Evolutionary conservation across 2,113 vertebrate genomes (phyloP).

Genomic region (Pelvicachromis taeniatus): DNA sequence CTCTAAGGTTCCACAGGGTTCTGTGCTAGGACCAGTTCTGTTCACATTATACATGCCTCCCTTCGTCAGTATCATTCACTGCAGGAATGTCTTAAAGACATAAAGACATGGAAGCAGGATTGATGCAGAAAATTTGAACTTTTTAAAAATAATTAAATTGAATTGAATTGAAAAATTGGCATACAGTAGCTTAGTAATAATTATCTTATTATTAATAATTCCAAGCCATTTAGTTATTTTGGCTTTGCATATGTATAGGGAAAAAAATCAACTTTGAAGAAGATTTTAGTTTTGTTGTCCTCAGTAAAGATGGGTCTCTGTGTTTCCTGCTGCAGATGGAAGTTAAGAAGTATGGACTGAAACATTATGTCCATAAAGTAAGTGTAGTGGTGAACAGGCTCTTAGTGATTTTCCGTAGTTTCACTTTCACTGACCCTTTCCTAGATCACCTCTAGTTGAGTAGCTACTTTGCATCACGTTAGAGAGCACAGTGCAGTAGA

Average conservation of each 20-base stretch:
- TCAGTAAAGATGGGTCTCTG: neutral
- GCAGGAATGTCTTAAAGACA: neutral
- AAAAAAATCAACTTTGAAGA: neutral
- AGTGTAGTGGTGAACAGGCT: constrained; percentile 18
- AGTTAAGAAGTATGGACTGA: constrained; percentile 56
- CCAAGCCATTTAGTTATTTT: neutral
- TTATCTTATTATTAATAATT: neutral
- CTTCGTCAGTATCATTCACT: neutral
- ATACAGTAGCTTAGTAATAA: neutral
- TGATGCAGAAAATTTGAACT: neutral
- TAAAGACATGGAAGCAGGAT: neutral
- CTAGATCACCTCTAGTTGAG: neutral
- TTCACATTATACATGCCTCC: neutral
- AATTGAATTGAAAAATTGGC: neutral
- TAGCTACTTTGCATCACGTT: neutral
- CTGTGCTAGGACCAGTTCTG: neutral
- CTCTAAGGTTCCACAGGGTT: neutral
- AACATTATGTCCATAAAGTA: constrained; percentile 66
- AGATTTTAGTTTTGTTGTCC: neutral
- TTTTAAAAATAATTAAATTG: neutral
- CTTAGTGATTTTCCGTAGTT: neutral
- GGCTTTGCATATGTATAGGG: neutral
- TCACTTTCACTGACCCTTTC: neutral
- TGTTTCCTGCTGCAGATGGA: constrained; percentile 50
- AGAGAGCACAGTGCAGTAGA: neutral